Conservation (phyloP, 1,140 invertebrate genomes). For the Ceratina japonica region DNA sequence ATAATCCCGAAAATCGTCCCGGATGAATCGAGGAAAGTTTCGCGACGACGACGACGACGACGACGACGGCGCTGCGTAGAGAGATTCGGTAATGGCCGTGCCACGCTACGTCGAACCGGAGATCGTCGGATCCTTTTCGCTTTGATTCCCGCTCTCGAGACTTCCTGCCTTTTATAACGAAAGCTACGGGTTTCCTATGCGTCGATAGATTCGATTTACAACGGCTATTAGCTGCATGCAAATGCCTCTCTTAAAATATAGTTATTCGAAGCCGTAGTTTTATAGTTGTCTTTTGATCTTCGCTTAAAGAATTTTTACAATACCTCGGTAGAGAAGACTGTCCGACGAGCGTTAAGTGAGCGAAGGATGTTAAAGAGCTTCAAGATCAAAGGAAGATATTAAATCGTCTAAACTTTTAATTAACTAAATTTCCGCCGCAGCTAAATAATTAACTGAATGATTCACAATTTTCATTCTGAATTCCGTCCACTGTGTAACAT, state of each 20-base stretch:
- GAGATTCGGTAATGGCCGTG: constrained; percentile 21
- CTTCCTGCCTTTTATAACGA: too few species aligned
- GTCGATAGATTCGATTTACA: constrained; percentile 2
- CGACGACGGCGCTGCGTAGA: constrained; percentile 10
- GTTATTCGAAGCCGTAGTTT: background rate
- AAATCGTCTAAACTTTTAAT: too few species aligned
- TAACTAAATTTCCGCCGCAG: too few species aligned
- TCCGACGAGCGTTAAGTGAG: background rate
- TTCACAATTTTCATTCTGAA: too few species aligned
- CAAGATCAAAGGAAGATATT: too few species aligned
- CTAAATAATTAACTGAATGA: too few species aligned
- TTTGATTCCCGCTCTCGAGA: background rate
- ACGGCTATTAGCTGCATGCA: constrained; percentile 12
- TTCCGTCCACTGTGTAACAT: too few species aligned
- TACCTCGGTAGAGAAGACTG: background rate
- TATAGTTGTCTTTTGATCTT: background rate
- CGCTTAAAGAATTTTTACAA: background rate
- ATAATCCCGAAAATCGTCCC: constrained; percentile 34
- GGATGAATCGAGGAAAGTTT: constrained; percentile 17
- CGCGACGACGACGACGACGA: too few species aligned
- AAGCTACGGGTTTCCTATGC: too few species aligned
- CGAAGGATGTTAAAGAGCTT: too few species aligned
- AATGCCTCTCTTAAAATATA: background rate
- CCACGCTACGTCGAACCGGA: background rate
- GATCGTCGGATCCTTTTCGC: background rate